These are phyloP conservation scores for Bovichtus diacanthus DNA, from an alignment of 2,797 vertebrate genomes.

Conservation along the genomic window DNA sequence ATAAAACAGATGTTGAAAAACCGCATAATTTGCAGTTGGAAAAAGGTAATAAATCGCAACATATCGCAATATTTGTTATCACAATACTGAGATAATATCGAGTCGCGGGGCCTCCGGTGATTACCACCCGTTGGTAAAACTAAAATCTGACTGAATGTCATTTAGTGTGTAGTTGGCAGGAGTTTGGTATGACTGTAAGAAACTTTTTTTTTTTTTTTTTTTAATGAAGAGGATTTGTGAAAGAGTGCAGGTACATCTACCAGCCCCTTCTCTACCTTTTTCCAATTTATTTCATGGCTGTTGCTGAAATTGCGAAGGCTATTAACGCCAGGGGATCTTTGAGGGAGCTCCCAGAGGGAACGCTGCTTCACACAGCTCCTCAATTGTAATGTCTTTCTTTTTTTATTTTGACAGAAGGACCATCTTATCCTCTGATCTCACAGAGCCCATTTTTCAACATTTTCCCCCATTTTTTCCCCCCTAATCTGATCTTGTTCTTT, in stretches of 20 bases:
- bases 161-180: not conserved
- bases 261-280: conserved; percentile 37
- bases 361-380: conserved; percentile 40
- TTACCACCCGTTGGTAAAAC: too few species aligned
- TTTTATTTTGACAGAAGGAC: conserved; percentile 45
- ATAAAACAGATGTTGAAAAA: too few species aligned
- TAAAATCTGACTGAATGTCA: not conserved
- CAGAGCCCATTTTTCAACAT: conserved; percentile 37
- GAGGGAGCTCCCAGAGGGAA: conserved; percentile 56
- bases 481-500: conserved; percentile 72
- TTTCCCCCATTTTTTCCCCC: not conserved
- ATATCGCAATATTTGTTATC: too few species aligned
- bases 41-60: too few species aligned
- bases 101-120: too few species aligned
- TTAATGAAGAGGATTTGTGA: conserved; percentile 25
- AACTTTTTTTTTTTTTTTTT: not conserved
- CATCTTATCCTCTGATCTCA: conserved; percentile 67
- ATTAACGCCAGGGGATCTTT: conserved; percentile 62
- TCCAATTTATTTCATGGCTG: conserved; percentile 73
- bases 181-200: not conserved
- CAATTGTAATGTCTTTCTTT: conserved; percentile 53
- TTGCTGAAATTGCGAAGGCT: conserved; percentile 64
- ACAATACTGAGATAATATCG: too few species aligned
- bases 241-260: conserved; percentile 26
- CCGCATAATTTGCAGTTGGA: too few species aligned